Base-by-base conservation (phyloP, 2,888 invertebrate species). In the Galeruca laticollis region DNA sequence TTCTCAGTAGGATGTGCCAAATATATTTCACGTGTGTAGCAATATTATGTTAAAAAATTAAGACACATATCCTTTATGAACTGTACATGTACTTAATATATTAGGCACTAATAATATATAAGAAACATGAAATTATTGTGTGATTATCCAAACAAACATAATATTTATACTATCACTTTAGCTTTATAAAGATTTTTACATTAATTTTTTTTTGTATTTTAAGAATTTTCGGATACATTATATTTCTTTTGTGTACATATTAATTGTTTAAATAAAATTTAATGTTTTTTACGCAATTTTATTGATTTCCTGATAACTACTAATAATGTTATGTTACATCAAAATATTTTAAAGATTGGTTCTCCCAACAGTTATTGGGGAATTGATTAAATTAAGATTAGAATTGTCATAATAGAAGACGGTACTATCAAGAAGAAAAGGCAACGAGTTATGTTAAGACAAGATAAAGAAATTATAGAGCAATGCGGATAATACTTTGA, bases 231-330 rank as follows among this genome's bases (percentile, higher is more conserved):
- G 75, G 64, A 68, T 73, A 64, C 73, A 75, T 77, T 76, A 72
- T 75, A 70, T 73, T 70, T 73, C 74, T 60, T 73, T 69, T 73
- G 66, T 73, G 74, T 74, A 75, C 72, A 75, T 60, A 76, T 26
- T 59, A 73, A 69, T 73, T 75, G 75, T 77, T 77, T 67, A 75
- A 73, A 73, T 73, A 75, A 72, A 75, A 68, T 61, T 69, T 73
- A 65, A 71, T 71, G 72, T 75, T 73, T 70, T 69, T 59, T 66
- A 61, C 35, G 21, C 2, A 1, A n/a, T 20, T 26, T 60, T 51
- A 51, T 52, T 57, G 57, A 37, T 33, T 54, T 40, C 54, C n/a
- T n/a, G n/a, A n/a, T n/a, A n/a, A n/a, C n/a, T n/a, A n/a, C n/a
- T n/a, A n/a, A n/a, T n/a, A n/a, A n/a, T n/a, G n/a, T n/a, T n/a